These are phyloP conservation scores for Eueremaeus valkanovi DNA, from an alignment of 2,888 invertebrate species.

Conservation along the genomic window DNA sequence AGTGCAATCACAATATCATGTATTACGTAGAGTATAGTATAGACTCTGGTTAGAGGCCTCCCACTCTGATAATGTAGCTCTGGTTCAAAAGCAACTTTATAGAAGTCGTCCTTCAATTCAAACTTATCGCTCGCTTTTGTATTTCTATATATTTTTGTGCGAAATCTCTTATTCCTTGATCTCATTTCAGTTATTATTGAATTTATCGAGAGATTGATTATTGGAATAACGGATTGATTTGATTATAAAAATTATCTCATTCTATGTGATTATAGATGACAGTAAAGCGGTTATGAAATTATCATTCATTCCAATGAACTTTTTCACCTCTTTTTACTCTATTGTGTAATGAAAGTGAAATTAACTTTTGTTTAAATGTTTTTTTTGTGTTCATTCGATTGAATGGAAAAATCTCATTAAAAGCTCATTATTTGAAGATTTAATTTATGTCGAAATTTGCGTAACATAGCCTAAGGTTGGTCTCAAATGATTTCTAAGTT, in stretches of 20 bases:
- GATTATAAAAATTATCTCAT: neutral
- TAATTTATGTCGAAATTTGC: neutral
- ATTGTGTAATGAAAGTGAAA: conserved; percentile 8
- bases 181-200: neutral
- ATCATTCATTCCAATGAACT: neutral
- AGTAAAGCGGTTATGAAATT: too few relatives aligned
- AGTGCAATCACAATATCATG: neutral
- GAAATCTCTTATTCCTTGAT: neutral
- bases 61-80: neutral
- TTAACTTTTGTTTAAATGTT: neutral
- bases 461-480: too few relatives aligned
- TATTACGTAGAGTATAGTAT: neutral
- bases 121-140: neutral
- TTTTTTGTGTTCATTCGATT: neutral
- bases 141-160: neutral
- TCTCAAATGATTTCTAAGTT: too few relatives aligned
- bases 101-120: neutral
- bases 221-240: neutral
- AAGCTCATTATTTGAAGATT: neutral
- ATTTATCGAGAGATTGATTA: neutral
- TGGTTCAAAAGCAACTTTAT: neutral
- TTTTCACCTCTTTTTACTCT: neutral
- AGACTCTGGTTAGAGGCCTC: neutral
- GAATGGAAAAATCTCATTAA: neutral
- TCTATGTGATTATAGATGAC: too few relatives aligned